Conservation (phyloP, 2,113 vertebrate genomes). For the Bubo scandiacus region DNA sequence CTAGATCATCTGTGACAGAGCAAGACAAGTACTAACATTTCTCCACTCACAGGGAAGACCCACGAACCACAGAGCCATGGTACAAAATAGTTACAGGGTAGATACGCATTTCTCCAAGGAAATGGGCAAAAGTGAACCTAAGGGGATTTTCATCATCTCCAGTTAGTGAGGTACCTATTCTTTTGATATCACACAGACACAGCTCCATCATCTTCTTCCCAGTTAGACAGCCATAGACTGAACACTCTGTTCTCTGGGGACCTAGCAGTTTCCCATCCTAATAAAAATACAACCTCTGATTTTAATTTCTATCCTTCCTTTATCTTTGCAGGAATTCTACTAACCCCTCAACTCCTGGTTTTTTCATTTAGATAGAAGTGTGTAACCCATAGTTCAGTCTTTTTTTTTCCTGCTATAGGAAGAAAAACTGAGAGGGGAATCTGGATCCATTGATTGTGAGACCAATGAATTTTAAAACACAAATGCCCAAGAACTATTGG, state of each 20-base stretch:
- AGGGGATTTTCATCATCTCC: background rate
- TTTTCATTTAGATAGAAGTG: background rate
- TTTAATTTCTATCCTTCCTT: background rate
- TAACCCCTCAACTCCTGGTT: background rate
- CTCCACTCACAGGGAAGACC: background rate
- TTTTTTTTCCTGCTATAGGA: background rate
- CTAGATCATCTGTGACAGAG: background rate
- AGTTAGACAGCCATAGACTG: background rate
- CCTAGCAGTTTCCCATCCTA: background rate
- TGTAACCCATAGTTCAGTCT: background rate
- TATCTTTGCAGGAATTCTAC: background rate
- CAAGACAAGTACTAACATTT: background rate
- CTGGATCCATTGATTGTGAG: background rate
- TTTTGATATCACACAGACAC: background rate
- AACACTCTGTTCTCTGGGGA: background rate
- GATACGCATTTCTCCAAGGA: background rate
- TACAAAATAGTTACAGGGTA: background rate
- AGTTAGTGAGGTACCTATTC: background rate
- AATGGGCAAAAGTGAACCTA: background rate
- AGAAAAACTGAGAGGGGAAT: background rate
- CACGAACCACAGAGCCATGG: fast-evolving
- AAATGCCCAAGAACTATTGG: background rate
- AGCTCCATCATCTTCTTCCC: background rate
- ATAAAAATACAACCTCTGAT: fast-evolving
- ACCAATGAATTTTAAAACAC: background rate